Conservation (phyloP, 2,888 invertebrate genomes). For the Cheilosia vernalis region DNA sequence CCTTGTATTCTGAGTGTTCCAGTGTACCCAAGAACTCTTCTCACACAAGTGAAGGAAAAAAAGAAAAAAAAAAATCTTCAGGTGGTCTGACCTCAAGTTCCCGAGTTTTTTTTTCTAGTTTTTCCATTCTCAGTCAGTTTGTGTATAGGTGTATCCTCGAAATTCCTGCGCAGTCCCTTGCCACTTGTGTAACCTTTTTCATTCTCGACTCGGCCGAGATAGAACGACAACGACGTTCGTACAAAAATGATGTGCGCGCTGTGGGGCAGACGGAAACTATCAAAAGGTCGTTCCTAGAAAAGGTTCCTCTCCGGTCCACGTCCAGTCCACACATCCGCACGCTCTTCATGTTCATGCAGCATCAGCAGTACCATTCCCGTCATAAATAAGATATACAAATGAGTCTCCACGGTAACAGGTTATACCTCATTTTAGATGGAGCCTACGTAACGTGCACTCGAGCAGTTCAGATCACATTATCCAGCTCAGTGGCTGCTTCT, state of each 20-base stretch:
- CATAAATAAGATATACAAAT: slow-evolving; percentile 53
- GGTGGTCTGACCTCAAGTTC: slow-evolving; percentile 55
- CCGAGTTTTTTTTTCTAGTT: slow-evolving; percentile 20
- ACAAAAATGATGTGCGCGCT: slow-evolving; percentile 12
- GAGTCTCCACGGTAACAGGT: slow-evolving; percentile 55
- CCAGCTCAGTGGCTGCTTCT: slow-evolving; percentile 5
- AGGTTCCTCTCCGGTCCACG: slow-evolving; percentile 33
- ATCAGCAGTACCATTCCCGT: slow-evolving; percentile 4
- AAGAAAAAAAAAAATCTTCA: slow-evolving; percentile 39
- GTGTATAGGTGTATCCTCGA: slow-evolving; percentile 31
- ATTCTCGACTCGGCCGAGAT: slow-evolving; percentile 5
- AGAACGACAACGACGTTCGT: background rate
- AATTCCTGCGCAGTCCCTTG: slow-evolving; percentile 42
- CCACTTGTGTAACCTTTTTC: slow-evolving; percentile 37
- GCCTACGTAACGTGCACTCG: slow-evolving; percentile 6
- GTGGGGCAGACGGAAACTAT: slow-evolving; percentile 23
- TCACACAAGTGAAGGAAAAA: slow-evolving; percentile 1
- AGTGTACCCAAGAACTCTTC: background rate
- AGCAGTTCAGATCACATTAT: background rate
- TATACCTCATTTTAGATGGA: slow-evolving; percentile 39
- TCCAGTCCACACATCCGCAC: background rate
- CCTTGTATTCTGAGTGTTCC: slow-evolving; percentile 13
- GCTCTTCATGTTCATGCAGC: slow-evolving; percentile 8
- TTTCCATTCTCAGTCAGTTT: slow-evolving; percentile 3
- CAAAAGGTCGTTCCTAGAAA: slow-evolving; percentile 70